These are phyloP conservation scores for Mythimna loreyi DNA, from an alignment of 2,888 invertebrate genomes.

Conservation along the genomic window DNA sequence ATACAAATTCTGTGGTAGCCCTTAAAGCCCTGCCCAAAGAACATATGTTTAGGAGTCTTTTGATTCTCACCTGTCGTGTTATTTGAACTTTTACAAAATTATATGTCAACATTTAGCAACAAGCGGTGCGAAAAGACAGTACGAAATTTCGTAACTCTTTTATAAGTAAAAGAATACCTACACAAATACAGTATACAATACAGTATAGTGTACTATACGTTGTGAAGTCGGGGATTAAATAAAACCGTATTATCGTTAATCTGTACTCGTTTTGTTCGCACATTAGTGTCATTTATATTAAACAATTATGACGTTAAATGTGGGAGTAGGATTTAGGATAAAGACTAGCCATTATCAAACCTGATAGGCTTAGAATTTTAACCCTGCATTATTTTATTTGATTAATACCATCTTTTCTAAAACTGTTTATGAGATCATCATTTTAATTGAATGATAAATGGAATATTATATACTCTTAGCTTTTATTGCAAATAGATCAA, in stretches of 20 bases:
- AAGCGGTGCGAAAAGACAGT: constrained; percentile 17
- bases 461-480: not conserved
- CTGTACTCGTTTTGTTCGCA: constrained; percentile 15
- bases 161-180: constrained; percentile 42
- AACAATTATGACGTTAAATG: constrained; percentile 24
- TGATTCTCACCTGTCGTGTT: constrained; percentile 45
- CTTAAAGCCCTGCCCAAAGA: constrained; percentile 29
- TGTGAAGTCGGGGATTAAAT: constrained; percentile 27
- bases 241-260: constrained; percentile 28
- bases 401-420: not conserved
- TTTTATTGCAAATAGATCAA: no score
- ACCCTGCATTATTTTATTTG: not conserved
- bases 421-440: no score
- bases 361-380: constrained; percentile 1
- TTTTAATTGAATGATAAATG: not conserved
- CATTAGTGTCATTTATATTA: constrained; percentile 17
- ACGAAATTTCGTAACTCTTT: constrained; percentile 24
- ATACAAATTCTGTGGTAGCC: constrained; percentile 18
- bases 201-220: constrained; percentile 5
- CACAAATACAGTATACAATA: no score
- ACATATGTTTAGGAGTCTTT: constrained; percentile 48
- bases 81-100: constrained; percentile 57
- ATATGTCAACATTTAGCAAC: constrained; percentile 34
- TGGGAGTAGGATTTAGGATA: constrained; percentile 28
- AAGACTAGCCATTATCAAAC: constrained; percentile 4